Percentiles rank a stretch among this genome's conserved stretches.
Evolutionary conservation across 1,140 invertebrate genomes (phyloP).

Genomic region (Coelopa frigida): DNA sequence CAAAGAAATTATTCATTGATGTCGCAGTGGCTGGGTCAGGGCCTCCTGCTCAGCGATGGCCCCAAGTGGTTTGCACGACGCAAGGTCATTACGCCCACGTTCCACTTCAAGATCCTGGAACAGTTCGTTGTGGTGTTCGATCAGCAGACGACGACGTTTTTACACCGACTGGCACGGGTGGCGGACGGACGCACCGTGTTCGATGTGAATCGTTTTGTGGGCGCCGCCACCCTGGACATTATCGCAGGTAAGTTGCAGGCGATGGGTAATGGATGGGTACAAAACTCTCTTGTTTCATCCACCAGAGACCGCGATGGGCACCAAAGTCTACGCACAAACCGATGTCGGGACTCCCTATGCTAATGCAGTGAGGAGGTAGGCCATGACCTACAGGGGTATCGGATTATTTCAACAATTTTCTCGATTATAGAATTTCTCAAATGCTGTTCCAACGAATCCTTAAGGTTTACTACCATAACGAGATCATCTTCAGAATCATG

Average conservation of each 20-base stretch:
- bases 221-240: conserved; percentile 31
- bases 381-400: no score
- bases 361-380: conserved; percentile 57
- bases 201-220: conserved; percentile 23
- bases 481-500: conserved; percentile 32
- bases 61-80: conserved; percentile 66
- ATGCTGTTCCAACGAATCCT: conserved; percentile 29
- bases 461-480: conserved; percentile 19
- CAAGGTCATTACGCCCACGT: conserved; percentile 73
- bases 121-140: conserved; percentile 67
- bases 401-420: no score
- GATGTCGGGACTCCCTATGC: conserved; percentile 63
- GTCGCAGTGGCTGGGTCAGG: conserved; percentile 30
- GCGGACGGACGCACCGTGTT: conserved; percentile 29
- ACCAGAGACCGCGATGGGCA: conserved; percentile 78
- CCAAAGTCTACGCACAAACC: conserved; percentile 63
- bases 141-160: conserved; percentile 53
- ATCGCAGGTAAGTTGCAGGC: conserved; percentile 19
- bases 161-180: conserved; percentile 26
- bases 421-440: conserved; percentile 23
- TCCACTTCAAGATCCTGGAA: conserved; percentile 78
- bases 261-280: neutral
- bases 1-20: conserved; percentile 3
- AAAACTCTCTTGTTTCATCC: conserved; percentile 45
- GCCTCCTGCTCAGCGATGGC: conserved; percentile 41